Evolutionary conservation across 1,140 invertebrate species (phyloP).

Genomic region (Panulirus ornatus): DNA sequence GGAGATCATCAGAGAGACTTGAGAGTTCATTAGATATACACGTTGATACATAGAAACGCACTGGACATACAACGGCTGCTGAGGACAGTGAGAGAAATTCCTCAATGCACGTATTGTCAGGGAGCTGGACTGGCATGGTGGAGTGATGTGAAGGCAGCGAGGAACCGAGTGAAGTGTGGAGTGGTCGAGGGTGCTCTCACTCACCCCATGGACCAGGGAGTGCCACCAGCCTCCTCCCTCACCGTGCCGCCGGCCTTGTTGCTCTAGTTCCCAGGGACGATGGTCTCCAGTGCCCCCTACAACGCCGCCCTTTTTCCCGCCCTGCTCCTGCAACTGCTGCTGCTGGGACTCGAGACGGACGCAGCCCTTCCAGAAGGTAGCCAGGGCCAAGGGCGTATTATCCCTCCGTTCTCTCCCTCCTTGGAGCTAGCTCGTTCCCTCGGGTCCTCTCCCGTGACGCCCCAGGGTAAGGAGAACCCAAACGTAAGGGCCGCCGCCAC

Average conservation of each 20-base stretch:
- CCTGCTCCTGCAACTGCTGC: neutral
- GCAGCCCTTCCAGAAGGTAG: neutral
- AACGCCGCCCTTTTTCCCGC: neutral
- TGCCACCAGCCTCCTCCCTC: neutral
- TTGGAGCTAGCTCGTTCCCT: conserved; percentile 38
- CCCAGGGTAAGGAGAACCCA: conserved; percentile 21
- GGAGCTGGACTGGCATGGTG: no score
- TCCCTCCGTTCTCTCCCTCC: conserved; percentile 45
- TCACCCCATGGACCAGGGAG: neutral
- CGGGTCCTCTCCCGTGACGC: conserved; percentile 46
- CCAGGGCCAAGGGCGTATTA: conserved; percentile 3
- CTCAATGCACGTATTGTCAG: no score
- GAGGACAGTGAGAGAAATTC: no score
- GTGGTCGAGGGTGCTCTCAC: neutral
- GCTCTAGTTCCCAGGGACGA: neutral
- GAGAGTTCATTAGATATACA: no score
- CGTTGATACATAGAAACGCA: no score
- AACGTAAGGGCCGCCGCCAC: neutral
- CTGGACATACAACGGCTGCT: no score
- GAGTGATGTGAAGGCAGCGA: no score
- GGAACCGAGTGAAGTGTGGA: no score
- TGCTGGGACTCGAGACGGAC: neutral
- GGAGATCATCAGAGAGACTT: no score
- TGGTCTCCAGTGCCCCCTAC: neutral
- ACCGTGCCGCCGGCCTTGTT: no score